Base-by-base conservation (phyloP, 2,797 vertebrate species). In the Coilia nasus region DNA sequence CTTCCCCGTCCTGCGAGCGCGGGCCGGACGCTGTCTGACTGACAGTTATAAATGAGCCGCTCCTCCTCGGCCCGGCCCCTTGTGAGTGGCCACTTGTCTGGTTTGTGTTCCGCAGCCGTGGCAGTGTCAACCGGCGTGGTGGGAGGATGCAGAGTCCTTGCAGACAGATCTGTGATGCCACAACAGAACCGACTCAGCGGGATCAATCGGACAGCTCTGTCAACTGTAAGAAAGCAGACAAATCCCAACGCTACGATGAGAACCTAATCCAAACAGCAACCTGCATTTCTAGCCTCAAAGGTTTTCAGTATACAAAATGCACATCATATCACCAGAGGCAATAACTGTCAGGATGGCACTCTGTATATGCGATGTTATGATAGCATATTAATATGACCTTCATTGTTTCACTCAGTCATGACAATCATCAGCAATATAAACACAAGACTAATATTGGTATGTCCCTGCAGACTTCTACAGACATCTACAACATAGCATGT, bases 121-220 rank as follows among this genome's bases (percentile, higher is more conserved):
- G 14, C 71, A 64, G 67, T 87, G 54, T 85, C 83, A 84, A 35
- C 41, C 86, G 41, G 67, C 56, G 85, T 81, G 78, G 19, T 54
- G 17, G 83, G 84, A 83, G 67, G 83, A 81, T 59, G 9, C 31
- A 0, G 46, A 87, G 41, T 84, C 83, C n/a, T 62, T 85, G 60
- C n/a, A 83, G 50, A 9, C 50, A 1, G 50, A 7, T 7, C 50
- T 85, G 67, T 19, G 84, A 90, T 50, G 88, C 90, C 90, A 91
- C 90, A 2, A 81, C 89, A 81, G 88, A 88, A 57, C 86, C 88
- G 83, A 83, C 90, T 88, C 86, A 89, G 15, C 86, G 85, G 85
- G 86, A 81, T 86, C 87, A 89, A 44, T 86, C 89, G 82, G 85
- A 84, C 81, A 85, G 87, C 78, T 81, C 83, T 88, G 59, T 21